phyloP scores from a whole-genome alignment of 2,797 vertebrate species.

The Buceros bicornis region DNA sequence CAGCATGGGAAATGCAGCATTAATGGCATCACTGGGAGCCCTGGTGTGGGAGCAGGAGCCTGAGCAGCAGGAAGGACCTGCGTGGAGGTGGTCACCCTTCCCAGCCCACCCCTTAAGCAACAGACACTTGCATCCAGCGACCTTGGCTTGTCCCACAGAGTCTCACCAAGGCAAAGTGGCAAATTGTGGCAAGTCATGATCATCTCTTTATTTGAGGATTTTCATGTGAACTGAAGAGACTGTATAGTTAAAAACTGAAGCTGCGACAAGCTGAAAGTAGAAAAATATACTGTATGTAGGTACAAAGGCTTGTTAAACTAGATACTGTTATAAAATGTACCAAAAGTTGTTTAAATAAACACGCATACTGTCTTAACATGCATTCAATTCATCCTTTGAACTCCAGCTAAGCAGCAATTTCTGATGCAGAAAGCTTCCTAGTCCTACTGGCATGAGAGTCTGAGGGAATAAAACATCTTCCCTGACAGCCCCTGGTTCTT shows the following conservation, averaged over 20 bases:
- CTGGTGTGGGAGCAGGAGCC: neutral
- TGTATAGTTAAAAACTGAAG: conserved; percentile 40
- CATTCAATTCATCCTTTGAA: conserved; percentile 7
- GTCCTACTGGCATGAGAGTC: neutral
- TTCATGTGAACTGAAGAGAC: neutral
- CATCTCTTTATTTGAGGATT: conserved; percentile 57
- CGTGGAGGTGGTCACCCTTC: neutral
- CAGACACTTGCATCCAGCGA: rapidly evolving
- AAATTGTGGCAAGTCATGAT: neutral
- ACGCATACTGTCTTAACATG: neutral
- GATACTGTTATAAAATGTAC: conserved; percentile 42
- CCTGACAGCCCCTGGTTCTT: neutral
- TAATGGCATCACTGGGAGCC: neutral
- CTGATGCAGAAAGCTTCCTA: conserved; percentile 64
- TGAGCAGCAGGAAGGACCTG: neutral
- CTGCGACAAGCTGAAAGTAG: conserved; percentile 51
- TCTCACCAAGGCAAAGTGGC: neutral
- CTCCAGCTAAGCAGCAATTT: conserved; percentile 16
- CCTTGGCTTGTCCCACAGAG: neutral
- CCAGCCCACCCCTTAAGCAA: neutral
- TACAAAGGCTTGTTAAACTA: conserved; percentile 47
- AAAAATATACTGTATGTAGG: conserved; percentile 64
- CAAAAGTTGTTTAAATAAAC: conserved; percentile 38
- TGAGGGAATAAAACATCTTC: neutral
- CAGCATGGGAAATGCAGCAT: neutral